Evolutionary conservation across 2,113 vertebrate species (phyloP), one percentile per base, ranked within the genome.

Genomic region (Mesocricetus auratus): DNA sequence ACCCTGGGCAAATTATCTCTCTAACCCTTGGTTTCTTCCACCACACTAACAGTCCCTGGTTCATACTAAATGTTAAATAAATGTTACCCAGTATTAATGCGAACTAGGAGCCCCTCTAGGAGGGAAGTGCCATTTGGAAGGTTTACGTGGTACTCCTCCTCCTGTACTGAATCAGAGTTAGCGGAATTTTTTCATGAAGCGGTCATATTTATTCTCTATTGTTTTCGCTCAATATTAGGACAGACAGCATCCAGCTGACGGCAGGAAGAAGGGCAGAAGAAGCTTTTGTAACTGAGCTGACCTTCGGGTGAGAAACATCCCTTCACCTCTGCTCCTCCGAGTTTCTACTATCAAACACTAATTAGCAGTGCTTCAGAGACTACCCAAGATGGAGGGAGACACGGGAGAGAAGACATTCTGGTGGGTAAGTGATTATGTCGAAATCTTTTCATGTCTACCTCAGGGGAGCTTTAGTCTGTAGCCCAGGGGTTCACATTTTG

Each of bases 61-160:
- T 93, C 97, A 89, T 69, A 93, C 31, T 86, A 73, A 96, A 86
- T 77, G 90, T 90, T 93, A 96, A 92, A 93, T 13, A 93, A 96
- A 77, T 6, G 31, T 81, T 90, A 56, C 66, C 71, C 39, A 24
- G 3, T 42, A 86, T 73, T 93, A 82, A 39, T 89, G 93, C 50
- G 90, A 87, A 74, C 92, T 90, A 39, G 58, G 29, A 92, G 89
- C 91, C 93, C 83, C 56, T 73, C 42, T 45, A 81, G 39, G 68
- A 89, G 66, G 66, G 42, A 96, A 91, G 73, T 13, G 75, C 47
- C 19, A 60, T 89, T 86, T 94, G 78, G 71, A 96, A 75, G 62
- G 60, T 64, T 42, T 42, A n/a, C 10, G 68, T 31, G 83, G 71
- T 82, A 62, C 22, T 69, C 69, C 45, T n/a, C n/a, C n/a, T 11